A percentile compares a stretch with the other conserved stretches of the same genome.
Conservation (phyloP, 2,888 invertebrate genomes). For the Cyclophora albipunctata region DNA sequence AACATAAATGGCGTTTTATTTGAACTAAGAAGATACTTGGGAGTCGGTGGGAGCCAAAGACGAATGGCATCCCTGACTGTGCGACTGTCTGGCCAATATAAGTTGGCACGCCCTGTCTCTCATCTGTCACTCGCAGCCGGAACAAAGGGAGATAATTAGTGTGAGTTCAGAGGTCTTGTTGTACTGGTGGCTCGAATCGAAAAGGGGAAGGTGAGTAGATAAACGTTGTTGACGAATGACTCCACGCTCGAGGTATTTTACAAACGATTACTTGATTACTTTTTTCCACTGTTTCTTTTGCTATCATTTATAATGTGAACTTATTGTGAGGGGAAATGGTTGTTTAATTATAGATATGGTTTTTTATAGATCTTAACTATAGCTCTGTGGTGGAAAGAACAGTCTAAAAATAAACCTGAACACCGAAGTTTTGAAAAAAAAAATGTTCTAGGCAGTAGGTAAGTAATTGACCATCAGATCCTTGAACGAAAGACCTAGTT, state of each 20-base stretch:
- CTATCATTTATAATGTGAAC: not conserved
- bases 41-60: not conserved
- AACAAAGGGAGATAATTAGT: conserved; percentile 18
- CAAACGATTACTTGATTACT: conserved; percentile 33
- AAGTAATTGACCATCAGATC: too few species aligned
- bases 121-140: conserved; percentile 16
- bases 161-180: conserved; percentile 27
- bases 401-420: too few species aligned
- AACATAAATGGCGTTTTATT: too few species aligned
- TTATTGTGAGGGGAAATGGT: not conserved
- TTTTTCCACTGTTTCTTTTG: conserved; percentile 3
- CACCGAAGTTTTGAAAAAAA: too few species aligned
- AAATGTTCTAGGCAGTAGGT: too few species aligned
- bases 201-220: conserved; percentile 41
- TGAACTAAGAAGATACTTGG: too few species aligned
- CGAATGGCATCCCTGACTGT: conserved; percentile 13
- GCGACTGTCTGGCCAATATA: conserved; percentile 37
- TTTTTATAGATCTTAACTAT: too few species aligned
- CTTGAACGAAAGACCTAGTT: too few species aligned
- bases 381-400: too few species aligned
- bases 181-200: conserved; percentile 31
- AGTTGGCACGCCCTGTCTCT: conserved; percentile 33
- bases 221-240: conserved; percentile 43
- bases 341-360: too few species aligned
- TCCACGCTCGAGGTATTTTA: conserved; percentile 46